These are phyloP conservation scores for Drosophila persimilis DNA, from an alignment of 1,140 invertebrate species.

Conservation along the genomic window DNA sequence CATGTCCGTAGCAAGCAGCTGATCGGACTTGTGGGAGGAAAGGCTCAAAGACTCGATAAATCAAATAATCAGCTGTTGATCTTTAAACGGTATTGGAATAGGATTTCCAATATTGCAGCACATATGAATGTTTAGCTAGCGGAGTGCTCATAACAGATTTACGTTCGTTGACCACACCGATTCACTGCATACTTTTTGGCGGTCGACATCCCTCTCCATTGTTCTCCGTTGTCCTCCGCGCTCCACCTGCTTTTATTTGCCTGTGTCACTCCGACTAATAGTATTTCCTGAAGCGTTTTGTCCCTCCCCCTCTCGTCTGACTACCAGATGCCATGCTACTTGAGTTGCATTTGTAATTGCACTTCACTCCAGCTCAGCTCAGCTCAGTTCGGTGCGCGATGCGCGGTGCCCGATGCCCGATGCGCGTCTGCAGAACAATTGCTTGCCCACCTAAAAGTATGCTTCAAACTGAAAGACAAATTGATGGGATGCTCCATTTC, in stretches of 20 bases:
- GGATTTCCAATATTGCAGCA: not conserved
- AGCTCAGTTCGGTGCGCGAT: constrained; percentile 8
- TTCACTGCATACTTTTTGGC: constrained; percentile 1
- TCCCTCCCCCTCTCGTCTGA: not conserved
- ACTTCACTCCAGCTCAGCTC: constrained; percentile 48
- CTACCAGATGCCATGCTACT: constrained; percentile 51
- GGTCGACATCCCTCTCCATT: not conserved
- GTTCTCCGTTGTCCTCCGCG: not conserved
- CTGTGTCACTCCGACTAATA: constrained; percentile 47
- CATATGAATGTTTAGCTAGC: too few relatives aligned
- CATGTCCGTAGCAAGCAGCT: not conserved
- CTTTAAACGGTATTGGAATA: not conserved
- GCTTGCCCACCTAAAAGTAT: constrained; percentile 58
- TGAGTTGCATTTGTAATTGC: constrained; percentile 81
- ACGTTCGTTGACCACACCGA: not conserved
- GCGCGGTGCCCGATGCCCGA: constrained; percentile 14
- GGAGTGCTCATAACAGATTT: too few relatives aligned
- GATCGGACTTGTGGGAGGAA: too few relatives aligned
- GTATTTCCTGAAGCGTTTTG: constrained; percentile 19
- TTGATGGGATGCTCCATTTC: constrained; percentile 76
- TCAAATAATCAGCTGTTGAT: not conserved
- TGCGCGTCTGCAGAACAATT: constrained; percentile 64
- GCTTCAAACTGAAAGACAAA: constrained; percentile 69
- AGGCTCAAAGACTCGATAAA: not conserved
- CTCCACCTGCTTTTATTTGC: constrained; percentile 40